Evolutionary conservation across 2,797 vertebrate species (phyloP), one percentile per base, ranked within the genome.

Genomic region (Premnoplex brunnescens): DNA sequence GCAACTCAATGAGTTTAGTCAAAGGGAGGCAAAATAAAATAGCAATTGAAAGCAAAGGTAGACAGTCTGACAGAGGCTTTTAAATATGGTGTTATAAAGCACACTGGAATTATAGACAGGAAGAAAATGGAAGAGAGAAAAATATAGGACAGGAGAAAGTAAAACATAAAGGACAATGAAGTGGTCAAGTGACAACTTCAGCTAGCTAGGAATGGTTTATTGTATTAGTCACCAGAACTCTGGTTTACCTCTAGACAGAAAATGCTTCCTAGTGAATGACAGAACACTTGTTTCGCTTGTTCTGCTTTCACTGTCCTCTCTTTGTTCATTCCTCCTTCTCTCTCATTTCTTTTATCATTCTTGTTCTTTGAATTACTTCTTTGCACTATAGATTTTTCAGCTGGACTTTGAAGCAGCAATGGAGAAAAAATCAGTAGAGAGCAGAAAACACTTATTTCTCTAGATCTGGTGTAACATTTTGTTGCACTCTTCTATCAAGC

Each of bases 141-240:
- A 95, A 78, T 77, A 60, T 3, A 39, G 63, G 56, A 79, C 46
- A 89, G 58, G 43, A 86, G 36, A 91, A 77, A 84, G 54, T 18
- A 37, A 94, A 86, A 68, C 27, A 64, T 63, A 81, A 89, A 85
- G 75, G 81, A 75, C 71, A 90, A 96, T 91, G 55, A 95, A 93
- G 90, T 41, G 59, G 73, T 92, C 92, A 94, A 96, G 75, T 84
- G 91, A 95, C 69, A 95, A 63, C 20, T 85, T 88, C 39, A 92
- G 54, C 54, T 82, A 75, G 51, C 56, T 77, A 56, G 41, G 39
- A 91, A 58, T 3, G 21, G 34, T 39, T 37, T 82, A 34, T 64
- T 85, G 43, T 75, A 69, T 49, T 85, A 64, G 66, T 26, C 54
- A 91, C 54, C 15, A 78, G 72, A 87, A 91, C 81, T 22, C 59